Evolutionary conservation across 1,140 invertebrate genomes (phyloP).

Genomic region (Bombus waltoni): DNA sequence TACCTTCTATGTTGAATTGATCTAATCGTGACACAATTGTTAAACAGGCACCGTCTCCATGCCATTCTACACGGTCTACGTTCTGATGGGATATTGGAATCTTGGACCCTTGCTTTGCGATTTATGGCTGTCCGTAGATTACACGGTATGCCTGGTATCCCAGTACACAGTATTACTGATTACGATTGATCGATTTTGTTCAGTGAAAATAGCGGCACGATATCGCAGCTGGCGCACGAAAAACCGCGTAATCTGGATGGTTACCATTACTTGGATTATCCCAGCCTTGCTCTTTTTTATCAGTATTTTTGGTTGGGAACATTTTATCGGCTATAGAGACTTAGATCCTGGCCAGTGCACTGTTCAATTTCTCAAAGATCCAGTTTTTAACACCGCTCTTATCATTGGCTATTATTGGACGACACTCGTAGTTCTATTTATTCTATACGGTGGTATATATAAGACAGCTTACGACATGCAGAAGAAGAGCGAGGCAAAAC

Average conservation of each 20-base stretch:
- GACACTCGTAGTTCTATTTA: conserved; percentile 95
- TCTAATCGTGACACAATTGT: conserved; percentile 38
- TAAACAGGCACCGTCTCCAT: conserved; percentile 93
- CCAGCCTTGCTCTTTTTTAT: conserved; percentile 98
- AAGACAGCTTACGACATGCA: conserved; percentile 99
- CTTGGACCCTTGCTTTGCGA: conserved; percentile 98
- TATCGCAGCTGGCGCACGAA: conserved; percentile 99
- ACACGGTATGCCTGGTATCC: conserved; percentile 99
- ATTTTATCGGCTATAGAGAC: conserved; percentile 96
- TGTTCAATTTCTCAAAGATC: conserved; percentile 99
- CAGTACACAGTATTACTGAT: conserved; percentile 99
- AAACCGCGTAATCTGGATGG: conserved; percentile 94
- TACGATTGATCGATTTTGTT: conserved; percentile 99
- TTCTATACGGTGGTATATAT: conserved; percentile 98
- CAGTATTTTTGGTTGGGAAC: conserved; percentile 99
- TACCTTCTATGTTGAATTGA: not conserved
- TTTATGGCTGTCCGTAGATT: conserved; percentile 99
- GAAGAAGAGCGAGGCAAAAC: conserved; percentile 97
- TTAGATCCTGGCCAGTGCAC: conserved; percentile 94
- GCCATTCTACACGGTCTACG: conserved; percentile 98
- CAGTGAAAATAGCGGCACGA: conserved; percentile 98
- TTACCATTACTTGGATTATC: conserved; percentile 98
- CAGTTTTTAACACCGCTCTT: conserved; percentile 98
- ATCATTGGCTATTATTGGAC: conserved; percentile 99
- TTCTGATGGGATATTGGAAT: conserved; percentile 98